Conservation (phyloP, 2,797 vertebrate species). For the Karalla daura region DNA sequence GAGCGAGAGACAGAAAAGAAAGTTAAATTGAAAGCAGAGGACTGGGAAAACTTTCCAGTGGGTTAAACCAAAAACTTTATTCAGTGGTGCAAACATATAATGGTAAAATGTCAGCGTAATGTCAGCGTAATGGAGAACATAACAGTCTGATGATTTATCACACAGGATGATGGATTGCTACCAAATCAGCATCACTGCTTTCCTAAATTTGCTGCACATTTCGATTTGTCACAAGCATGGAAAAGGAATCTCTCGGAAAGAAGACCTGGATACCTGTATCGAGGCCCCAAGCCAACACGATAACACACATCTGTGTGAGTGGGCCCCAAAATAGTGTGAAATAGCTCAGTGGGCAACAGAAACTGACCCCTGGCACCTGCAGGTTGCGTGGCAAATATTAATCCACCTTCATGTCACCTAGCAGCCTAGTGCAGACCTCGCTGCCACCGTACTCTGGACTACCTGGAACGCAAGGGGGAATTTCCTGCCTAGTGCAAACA, state of each 20-base stretch:
- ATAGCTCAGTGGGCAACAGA: constrained; percentile 11
- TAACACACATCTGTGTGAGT: constrained; percentile 18
- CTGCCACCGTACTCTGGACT: neutral
- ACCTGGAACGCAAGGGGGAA: constrained; percentile 22
- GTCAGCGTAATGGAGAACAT: neutral
- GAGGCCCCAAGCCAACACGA: neutral
- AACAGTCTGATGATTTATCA: neutral
- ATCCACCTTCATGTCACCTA: constrained; percentile 22
- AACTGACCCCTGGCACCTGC: constrained; percentile 10
- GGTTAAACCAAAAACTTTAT: neutral
- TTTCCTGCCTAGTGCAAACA: constrained; percentile 11
- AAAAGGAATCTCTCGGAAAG: no score
- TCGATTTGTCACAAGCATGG: neutral
- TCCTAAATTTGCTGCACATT: neutral
- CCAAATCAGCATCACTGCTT: neutral
- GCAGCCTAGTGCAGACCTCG: constrained; percentile 3
- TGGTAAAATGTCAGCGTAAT: neutral
- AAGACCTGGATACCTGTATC: neutral
- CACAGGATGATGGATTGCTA: neutral
- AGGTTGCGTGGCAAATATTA: constrained; percentile 19
- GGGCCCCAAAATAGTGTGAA: constrained; percentile 15
- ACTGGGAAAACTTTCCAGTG: neutral
- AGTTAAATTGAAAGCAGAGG: neutral
- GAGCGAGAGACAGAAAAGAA: neutral
- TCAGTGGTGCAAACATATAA: no score